These are phyloP conservation scores for Maccullochella peelii DNA, from an alignment of 2,113 vertebrate genomes.

Conservation along the genomic window DNA sequence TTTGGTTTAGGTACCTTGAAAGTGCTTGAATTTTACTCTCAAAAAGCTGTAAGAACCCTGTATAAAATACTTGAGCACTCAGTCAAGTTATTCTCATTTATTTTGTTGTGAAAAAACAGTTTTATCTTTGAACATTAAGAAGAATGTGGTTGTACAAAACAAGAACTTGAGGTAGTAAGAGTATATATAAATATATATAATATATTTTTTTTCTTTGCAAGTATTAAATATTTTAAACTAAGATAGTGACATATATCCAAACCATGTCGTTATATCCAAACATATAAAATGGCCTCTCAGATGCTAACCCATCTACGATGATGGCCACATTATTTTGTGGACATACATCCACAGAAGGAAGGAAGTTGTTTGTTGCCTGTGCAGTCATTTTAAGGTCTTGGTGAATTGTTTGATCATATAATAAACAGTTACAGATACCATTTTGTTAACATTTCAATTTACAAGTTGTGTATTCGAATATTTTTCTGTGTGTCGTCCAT, in stretches of 20 bases:
- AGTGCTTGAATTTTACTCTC: too few relatives aligned
- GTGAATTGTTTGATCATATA: not conserved
- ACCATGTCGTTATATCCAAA: not conserved
- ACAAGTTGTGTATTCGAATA: slow-evolving; percentile 8
- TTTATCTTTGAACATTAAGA: not conserved
- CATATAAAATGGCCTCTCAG: not conserved
- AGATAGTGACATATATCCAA: not conserved
- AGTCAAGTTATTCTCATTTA: not conserved
- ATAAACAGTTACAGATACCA: not conserved
- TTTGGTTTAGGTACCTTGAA: too few relatives aligned
- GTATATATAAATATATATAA: not conserved
- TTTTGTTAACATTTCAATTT: not conserved
- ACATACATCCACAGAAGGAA: not conserved
- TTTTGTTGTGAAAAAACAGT: slow-evolving; percentile 6
- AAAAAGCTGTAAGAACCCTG: too few relatives aligned
- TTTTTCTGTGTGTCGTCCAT: not conserved
- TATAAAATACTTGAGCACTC: not conserved
- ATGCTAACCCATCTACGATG: not conserved
- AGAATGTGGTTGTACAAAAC: not conserved
- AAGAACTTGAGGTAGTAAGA: slow-evolving; percentile 40
- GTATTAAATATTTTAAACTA: not conserved
- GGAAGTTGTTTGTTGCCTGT: not conserved
- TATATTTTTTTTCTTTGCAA: too few relatives aligned
- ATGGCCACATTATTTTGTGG: not conserved
- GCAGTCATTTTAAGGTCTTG: not conserved